Percentiles rank a stretch among this genome's conserved stretches.
These are phyloP conservation scores for Drosophila prolongata DNA, from an alignment of 2,888 invertebrate species.

Conservation along the genomic window DNA sequence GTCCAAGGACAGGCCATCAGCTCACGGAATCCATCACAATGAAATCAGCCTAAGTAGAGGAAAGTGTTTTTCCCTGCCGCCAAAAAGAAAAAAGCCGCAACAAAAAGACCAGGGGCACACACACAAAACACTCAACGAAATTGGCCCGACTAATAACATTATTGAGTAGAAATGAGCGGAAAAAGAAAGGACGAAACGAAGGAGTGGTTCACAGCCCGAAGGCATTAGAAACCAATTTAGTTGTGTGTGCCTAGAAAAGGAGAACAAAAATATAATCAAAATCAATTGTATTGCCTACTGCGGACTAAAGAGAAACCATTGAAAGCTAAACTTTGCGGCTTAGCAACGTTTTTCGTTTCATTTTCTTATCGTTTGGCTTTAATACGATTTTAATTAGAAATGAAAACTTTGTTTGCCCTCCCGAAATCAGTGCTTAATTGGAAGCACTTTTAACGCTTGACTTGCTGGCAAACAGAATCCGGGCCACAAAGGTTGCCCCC, in stretches of 20 bases:
- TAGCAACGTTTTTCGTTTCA: slow-evolving; percentile 39
- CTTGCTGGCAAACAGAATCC: slow-evolving; percentile 18
- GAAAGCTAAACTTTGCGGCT: slow-evolving; percentile 40
- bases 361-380: slow-evolving; percentile 31
- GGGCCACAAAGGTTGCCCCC: slow-evolving; percentile 29
- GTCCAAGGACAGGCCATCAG: slow-evolving; percentile 20
- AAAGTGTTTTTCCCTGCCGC: slow-evolving; percentile 46
- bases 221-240: slow-evolving; percentile 51
- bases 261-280: slow-evolving; percentile 26
- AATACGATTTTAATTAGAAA: slow-evolving; percentile 57
- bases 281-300: slow-evolving; percentile 43
- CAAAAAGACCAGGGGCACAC: slow-evolving; percentile 45
- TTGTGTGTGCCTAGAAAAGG: slow-evolving; percentile 19
- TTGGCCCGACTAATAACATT: slow-evolving; percentile 63
- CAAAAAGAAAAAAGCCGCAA: slow-evolving; percentile 36
- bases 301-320: slow-evolving; percentile 26
- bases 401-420: slow-evolving; percentile 45
- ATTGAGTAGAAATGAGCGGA: slow-evolving; percentile 33
- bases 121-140: slow-evolving; percentile 63
- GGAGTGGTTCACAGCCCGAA: slow-evolving; percentile 11
- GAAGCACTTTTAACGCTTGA: slow-evolving; percentile 49
- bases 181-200: slow-evolving; percentile 6
- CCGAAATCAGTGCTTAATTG: slow-evolving; percentile 44
- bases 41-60: slow-evolving; percentile 52
- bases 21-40: slow-evolving; percentile 69